phyloP scores from a whole-genome alignment of 2,888 invertebrate species.

The Helicoverpa assulta region DNA sequence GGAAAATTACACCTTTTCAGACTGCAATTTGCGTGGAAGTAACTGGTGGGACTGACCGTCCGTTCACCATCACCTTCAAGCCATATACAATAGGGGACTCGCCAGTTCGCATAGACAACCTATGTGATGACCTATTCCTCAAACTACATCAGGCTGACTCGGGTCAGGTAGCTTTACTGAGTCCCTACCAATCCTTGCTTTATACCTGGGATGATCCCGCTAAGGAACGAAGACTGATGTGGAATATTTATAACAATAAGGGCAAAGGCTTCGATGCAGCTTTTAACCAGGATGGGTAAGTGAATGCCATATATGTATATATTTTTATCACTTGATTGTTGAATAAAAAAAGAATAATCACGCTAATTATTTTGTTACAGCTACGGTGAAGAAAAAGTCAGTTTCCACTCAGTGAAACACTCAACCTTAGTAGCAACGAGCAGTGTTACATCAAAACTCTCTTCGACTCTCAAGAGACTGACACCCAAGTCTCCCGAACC shows the following conservation, averaged over 20 bases:
- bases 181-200: conserved; percentile 93
- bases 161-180: conserved; percentile 92
- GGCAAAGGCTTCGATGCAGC: conserved; percentile 93
- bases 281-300: conserved; percentile 92
- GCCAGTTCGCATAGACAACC: conserved; percentile 95
- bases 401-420: conserved; percentile 92
- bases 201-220: conserved; percentile 97
- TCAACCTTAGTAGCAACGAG: conserved; percentile 84
- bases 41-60: conserved; percentile 93
- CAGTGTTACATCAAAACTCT: conserved; percentile 89
- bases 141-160: conserved; percentile 92
- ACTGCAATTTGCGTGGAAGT: conserved; percentile 93
- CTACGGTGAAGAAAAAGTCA: conserved; percentile 93
- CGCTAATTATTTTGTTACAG: conserved; percentile 70
- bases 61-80: conserved; percentile 94
- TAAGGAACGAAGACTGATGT: conserved; percentile 92
- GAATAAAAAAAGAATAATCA: not conserved
- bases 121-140: conserved; percentile 94
- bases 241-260: conserved; percentile 96
- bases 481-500: conserved; percentile 89
- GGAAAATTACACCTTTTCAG: conserved; percentile 76
- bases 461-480: conserved; percentile 88
- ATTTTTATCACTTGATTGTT: too few relatives aligned
- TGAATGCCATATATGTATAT: not conserved
- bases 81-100: conserved; percentile 94